A percentile compares a stretch with the other conserved stretches of the same genome.
Conservation (phyloP, 2,113 vertebrate species). For the Lampris incognitus region DNA sequence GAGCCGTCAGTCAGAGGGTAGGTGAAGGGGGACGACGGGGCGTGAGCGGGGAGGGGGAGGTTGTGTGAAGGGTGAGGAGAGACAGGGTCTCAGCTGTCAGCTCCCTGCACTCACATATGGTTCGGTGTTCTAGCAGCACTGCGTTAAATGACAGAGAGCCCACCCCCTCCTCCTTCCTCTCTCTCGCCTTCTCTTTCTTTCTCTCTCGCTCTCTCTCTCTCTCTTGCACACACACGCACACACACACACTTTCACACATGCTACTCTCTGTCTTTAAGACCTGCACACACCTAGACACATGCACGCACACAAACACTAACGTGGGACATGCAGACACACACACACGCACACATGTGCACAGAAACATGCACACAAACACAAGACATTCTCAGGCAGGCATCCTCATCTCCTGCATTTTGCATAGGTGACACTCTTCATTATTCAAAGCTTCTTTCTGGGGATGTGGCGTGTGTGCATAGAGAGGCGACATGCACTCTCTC, state of each 20-base stretch:
- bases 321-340: slow-evolving; percentile 23
- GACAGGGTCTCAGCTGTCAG: slow-evolving; percentile 74
- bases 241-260: slow-evolving; percentile 54
- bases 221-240: slow-evolving; percentile 11
- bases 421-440: slow-evolving; percentile 86
- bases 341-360: slow-evolving; percentile 55
- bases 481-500: slow-evolving; percentile 82
- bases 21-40: slow-evolving; percentile 41
- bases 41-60: slow-evolving; percentile 44
- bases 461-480: slow-evolving; percentile 76
- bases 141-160: slow-evolving; percentile 74
- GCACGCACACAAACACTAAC: not conserved
- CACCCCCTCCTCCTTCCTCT: slow-evolving; percentile 49
- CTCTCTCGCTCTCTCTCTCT: too few species aligned
- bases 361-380: slow-evolving; percentile 55
- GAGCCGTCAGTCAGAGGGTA: slow-evolving; percentile 63
- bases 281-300: slow-evolving; percentile 26
- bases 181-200: too few species aligned
- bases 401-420: slow-evolving; percentile 83
- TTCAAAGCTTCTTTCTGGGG: slow-evolving; percentile 83
- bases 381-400: slow-evolving; percentile 66
- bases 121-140: slow-evolving; percentile 66
- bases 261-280: slow-evolving; percentile 34
- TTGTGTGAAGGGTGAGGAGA: slow-evolving; percentile 54
- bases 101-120: slow-evolving; percentile 72